Base-by-base conservation (phyloP, 2,888 invertebrate species). In the Agonopterix subpropinquella region DNA sequence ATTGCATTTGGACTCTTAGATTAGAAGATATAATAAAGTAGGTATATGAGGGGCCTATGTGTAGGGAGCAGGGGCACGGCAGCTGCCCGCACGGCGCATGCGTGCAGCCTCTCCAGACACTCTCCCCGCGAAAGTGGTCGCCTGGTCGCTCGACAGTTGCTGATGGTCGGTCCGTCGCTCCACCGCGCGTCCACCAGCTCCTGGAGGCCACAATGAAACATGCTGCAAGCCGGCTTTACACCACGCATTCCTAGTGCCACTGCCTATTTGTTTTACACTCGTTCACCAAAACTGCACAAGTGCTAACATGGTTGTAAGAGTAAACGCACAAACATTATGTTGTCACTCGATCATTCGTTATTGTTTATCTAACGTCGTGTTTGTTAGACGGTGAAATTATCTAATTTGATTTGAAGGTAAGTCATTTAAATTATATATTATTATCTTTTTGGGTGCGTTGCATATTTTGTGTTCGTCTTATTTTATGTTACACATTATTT, bases 61-160 rank as follows among this genome's bases (percentile, higher is more conserved):
- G 35, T 39, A 39, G 37, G 4, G 11, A 13, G 42, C 1, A 11
- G 42, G 28, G 11, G 44, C 18, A 36, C n/a, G 10, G 11, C 13
- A 9, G 10, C 37, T 7, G 4, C 37, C 41, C 5, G n/a, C 46
- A n/a, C 8, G 18, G 7, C 9, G 83, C 83, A 78, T 75, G 83
- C 81, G 79, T 69, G 65, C 83, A 82, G 80, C 73, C 60, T 82
- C 83, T 68, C 57, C 53, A 82, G 80, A 73, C 60, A 81, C 82
- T 67, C 57, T 52, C 58, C 54, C 61, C 55, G 54, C 55, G 28
- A 28, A 28, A 28, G 28, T 28, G 28, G 28, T 28, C 28, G 28
- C 28, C 4, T 63, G n/a, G 39, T 41, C 15, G 7, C 43, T 15
- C 43, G 28, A 9, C 28, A 11, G 11, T 9, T 28, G 18, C 13